phyloP scores from a whole-genome alignment of 23 tunicate genomes.

The Phallusia fumigata region DNA sequence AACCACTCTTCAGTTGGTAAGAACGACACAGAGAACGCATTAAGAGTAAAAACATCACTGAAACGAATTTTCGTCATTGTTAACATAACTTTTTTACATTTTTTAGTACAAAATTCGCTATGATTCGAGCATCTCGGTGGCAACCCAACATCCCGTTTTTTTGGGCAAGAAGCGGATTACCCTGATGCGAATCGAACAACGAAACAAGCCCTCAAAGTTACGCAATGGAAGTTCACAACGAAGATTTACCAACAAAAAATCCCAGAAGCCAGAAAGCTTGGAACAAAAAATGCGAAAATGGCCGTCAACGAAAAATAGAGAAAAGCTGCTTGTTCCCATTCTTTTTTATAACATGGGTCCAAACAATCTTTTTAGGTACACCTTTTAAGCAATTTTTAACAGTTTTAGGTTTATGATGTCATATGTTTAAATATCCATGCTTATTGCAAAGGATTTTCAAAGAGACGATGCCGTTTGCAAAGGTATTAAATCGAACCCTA shows the following conservation, averaged over 20 bases:
- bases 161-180: neutral
- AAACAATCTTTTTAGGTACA: slow-evolving; percentile 90
- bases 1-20: no score
- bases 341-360: slow-evolving; percentile 97
- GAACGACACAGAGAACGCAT: no score
- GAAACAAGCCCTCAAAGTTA: neutral
- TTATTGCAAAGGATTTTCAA: slow-evolving; percentile 67
- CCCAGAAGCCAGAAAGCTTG: no score
- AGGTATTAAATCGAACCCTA: slow-evolving; percentile 58
- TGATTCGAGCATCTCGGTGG: neutral
- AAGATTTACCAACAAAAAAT: no score
- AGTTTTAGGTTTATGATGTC: no score
- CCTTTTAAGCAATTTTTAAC: neutral
- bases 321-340: slow-evolving; percentile 53
- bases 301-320: neutral
- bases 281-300: no score
- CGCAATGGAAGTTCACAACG: no score
- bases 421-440: no score
- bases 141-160: neutral
- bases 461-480: slow-evolving; percentile 69
- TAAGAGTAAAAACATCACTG: no score
- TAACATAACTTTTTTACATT: no score
- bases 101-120: neutral
- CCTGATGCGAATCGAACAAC: neutral
- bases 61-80: no score